Conservation (phyloP, 2,113 vertebrate genomes). For the Glaucidium brasilianum region DNA sequence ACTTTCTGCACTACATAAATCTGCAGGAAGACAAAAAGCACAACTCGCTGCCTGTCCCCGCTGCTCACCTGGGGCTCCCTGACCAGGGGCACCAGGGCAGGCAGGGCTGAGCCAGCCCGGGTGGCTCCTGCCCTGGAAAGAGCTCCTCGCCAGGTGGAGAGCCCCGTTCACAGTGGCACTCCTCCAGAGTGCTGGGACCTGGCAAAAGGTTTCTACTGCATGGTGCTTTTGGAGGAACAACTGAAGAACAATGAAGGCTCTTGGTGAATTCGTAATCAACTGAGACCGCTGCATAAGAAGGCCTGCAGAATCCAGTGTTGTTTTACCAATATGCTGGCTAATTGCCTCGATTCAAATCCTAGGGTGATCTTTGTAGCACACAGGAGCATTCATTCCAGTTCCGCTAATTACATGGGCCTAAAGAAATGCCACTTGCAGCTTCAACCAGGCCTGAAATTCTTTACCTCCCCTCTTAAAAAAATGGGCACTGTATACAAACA, state of each 20-base stretch:
- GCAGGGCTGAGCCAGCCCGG: background rate
- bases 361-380: background rate
- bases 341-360: constrained; percentile 51
- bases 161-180: fast-evolving
- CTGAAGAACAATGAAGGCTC: background rate
- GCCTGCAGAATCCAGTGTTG: background rate
- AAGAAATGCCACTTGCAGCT: background rate
- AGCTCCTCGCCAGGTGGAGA: background rate
- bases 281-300: background rate
- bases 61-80: background rate
- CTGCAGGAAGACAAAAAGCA: background rate
- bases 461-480: background rate
- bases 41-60: fast-evolving
- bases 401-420: constrained; percentile 52
- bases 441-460: background rate
- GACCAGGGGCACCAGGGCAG: background rate
- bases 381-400: constrained; percentile 34
- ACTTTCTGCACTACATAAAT: background rate
- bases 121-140: background rate
- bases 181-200: background rate
- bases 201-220: background rate
- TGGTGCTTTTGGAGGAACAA: background rate
- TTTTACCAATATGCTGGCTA: constrained; percentile 31
- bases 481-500: background rate
- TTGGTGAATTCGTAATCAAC: constrained; percentile 14